Percentiles rank a stretch among this genome's conserved stretches.
These are phyloP conservation scores for Cebus imitator DNA, from an alignment of 2,113 vertebrate species.

Conservation along the genomic window DNA sequence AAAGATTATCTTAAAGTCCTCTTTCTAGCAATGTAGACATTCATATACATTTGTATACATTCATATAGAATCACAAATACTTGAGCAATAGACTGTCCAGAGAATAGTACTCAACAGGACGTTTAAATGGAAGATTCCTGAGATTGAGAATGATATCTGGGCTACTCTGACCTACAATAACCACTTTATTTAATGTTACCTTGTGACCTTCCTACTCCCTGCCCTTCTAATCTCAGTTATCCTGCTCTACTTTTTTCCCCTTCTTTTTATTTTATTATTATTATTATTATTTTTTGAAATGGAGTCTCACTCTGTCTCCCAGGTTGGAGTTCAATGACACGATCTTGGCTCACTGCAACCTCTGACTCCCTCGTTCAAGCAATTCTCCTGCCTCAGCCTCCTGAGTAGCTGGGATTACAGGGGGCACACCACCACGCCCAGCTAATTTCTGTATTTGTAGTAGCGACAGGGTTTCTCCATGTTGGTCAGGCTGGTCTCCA, in stretches of 20 bases:
- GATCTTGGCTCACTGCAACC: too few relatives aligned
- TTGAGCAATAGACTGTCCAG: background rate
- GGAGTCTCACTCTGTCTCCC: too few relatives aligned
- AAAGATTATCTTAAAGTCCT: background rate
- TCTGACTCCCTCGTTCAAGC: too few relatives aligned
- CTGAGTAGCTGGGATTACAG: too few relatives aligned
- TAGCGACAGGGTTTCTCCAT: too few relatives aligned
- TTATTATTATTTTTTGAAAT: too few relatives aligned
- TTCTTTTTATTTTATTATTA: too few relatives aligned
- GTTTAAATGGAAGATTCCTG: background rate
- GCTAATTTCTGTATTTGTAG: too few relatives aligned
- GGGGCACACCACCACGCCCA: too few relatives aligned
- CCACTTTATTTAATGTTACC: background rate
- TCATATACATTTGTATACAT: background rate
- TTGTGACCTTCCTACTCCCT: background rate
- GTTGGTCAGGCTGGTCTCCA: too few relatives aligned
- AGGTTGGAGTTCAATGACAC: too few relatives aligned
- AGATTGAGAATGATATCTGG: background rate
- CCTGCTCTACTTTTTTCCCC: background rate
- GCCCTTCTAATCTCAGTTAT: background rate
- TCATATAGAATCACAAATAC: background rate
- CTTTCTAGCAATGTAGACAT: background rate
- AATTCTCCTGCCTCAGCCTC: too few relatives aligned
- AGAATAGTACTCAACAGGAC: background rate
- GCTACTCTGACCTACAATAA: fast-evolving